Evolutionary conservation across 2,113 vertebrate species (phyloP).

Genomic region (Stictonetta naevosa): DNA sequence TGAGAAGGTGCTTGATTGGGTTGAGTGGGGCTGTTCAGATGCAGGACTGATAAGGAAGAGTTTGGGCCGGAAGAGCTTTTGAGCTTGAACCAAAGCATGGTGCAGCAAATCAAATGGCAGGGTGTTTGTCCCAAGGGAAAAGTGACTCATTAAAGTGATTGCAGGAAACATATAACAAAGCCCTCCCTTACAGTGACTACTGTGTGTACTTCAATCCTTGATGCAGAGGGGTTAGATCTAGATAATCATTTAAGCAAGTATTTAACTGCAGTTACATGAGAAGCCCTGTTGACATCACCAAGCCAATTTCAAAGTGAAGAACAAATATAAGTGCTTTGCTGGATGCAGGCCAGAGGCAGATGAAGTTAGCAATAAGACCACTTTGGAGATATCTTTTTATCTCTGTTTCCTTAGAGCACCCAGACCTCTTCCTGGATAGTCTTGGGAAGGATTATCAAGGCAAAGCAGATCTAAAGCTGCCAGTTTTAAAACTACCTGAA

Average conservation of each 20-base stretch:
- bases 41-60: background rate
- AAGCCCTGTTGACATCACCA: background rate
- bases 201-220: background rate
- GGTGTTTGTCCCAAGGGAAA: background rate
- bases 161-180: background rate
- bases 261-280: constrained; percentile 14
- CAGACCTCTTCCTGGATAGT: background rate
- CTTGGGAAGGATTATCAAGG: background rate
- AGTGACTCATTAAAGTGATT: background rate
- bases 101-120: background rate
- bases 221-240: background rate
- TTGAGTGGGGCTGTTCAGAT: background rate
- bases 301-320: constrained; percentile 30
- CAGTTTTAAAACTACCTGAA: background rate
- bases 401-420: constrained; percentile 23
- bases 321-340: constrained; percentile 46
- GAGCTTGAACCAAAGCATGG: background rate
- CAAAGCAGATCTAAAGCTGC: background rate
- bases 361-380: background rate
- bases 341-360: constrained; percentile 21
- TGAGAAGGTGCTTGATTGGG: background rate
- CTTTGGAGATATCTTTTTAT: constrained; percentile 2
- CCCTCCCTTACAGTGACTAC: background rate
- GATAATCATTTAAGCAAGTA: constrained; percentile 2
- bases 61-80: background rate